phyloP scores from a whole-genome alignment of 92 coral and sea anemone genomes.

The Epizoanthus stellaris region DNA sequence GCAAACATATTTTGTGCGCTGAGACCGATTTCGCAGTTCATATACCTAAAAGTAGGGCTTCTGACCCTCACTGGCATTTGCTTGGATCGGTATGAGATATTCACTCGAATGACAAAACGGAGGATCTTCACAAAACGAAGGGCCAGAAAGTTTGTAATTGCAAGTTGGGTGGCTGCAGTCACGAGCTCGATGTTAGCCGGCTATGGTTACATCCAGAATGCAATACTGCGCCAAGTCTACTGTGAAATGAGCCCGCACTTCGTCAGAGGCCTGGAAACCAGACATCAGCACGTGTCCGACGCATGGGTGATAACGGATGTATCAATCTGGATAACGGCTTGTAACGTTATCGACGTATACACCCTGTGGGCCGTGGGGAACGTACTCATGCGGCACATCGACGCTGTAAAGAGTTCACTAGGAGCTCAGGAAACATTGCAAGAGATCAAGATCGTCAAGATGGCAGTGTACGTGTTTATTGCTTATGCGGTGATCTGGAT shows the following conservation, averaged over 20 bases:
- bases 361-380: not conserved
- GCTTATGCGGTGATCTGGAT: not conserved
- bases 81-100: constrained; percentile 7
- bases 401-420: not conserved
- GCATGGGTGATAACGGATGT: not conserved
- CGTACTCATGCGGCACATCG: not conserved
- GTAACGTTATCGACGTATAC: not conserved
- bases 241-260: constrained; percentile 9
- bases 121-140: not conserved
- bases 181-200: constrained; percentile 4
- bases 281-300: not conserved
- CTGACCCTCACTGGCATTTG: constrained; percentile 7
- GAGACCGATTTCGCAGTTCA: constrained; percentile 15
- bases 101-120: not conserved
- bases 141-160: not conserved
- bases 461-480: not conserved
- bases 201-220: constrained; percentile 12
- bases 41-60: not conserved
- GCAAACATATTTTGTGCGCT: constrained; percentile 2
- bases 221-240: not conserved
- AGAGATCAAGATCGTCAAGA: not conserved
- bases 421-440: not conserved
- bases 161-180: constrained; percentile 1
- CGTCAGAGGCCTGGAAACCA: not conserved
- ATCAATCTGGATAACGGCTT: constrained; percentile 10